Conservation (phyloP, 2,797 vertebrate genomes). For the Huso huso region DNA sequence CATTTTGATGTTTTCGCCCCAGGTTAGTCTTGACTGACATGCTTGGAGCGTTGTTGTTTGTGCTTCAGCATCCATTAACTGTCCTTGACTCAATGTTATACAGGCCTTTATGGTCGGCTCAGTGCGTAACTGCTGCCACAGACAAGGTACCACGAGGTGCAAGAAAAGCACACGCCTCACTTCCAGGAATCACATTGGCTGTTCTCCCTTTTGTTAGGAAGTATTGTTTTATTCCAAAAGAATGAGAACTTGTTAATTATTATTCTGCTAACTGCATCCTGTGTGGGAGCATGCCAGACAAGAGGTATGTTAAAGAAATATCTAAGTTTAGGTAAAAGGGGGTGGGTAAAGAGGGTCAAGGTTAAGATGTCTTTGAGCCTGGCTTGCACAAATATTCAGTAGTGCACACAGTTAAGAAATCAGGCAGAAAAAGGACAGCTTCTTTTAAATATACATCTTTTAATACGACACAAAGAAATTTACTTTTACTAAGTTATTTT, state of each 20-base stretch:
- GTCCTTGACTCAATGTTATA: slow-evolving; percentile 84
- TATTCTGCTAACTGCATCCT: slow-evolving; percentile 67
- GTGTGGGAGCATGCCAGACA: slow-evolving; percentile 51
- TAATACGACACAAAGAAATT: too few relatives aligned
- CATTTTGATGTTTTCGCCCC: slow-evolving; percentile 85
- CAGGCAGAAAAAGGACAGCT: too few relatives aligned
- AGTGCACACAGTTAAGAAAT: too few relatives aligned
- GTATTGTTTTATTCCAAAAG: slow-evolving; percentile 70
- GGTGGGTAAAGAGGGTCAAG: slow-evolving; percentile 62
- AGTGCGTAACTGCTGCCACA: slow-evolving; percentile 53
- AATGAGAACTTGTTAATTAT: slow-evolving; percentile 70
- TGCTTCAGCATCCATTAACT: slow-evolving; percentile 77
- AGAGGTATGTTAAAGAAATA: slow-evolving; percentile 47
- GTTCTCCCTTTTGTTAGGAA: slow-evolving; percentile 56
- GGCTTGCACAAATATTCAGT: too few relatives aligned
- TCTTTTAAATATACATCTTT: too few relatives aligned
- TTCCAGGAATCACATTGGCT: slow-evolving; percentile 62
- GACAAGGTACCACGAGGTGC: slow-evolving; percentile 63
- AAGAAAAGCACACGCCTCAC: slow-evolving; percentile 57
- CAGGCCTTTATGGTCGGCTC: slow-evolving; percentile 62
- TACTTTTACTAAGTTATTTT: too few relatives aligned
- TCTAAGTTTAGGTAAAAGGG: slow-evolving; percentile 45
- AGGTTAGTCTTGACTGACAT: slow-evolving; percentile 84
- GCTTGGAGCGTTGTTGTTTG: slow-evolving; percentile 79
- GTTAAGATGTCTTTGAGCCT: slow-evolving; percentile 48